Base-by-base conservation (phyloP, 1,140 invertebrate species). In the Phocides pigmalion region DNA sequence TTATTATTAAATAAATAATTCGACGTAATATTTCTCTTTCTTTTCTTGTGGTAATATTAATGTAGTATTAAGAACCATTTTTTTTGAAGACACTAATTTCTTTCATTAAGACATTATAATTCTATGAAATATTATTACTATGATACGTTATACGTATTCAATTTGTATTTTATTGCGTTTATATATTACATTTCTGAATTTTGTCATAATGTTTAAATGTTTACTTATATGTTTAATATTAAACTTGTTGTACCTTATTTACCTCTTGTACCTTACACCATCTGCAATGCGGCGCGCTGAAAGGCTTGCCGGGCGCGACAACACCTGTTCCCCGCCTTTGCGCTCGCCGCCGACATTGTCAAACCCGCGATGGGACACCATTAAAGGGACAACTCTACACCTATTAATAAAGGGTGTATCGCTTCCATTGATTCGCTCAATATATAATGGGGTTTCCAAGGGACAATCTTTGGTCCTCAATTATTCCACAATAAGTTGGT, bases 321-420 rank as follows among this genome's bases (percentile, higher is more conserved):
- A 83, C 81, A 82, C 81, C 82, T 87, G 81, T 87, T 80, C 74
- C 54, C 70, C 74, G 67, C 28, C 80, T 84, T 84, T 83, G 68
- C 78, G 66, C 39, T 68, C 66, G 73, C 81, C 82, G 80, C 79
- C 62, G 53, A 70, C 70, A 79, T 82, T 84, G 82, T 84, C 82
- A 82, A 84, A 78, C 78, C 64, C 56, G 64, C 53, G 53, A 58
- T 32, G 53, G 53, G 35, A 58, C 53, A 58, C 53, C 53, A 58
- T 58, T 58, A 58, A 58, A 58, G 53, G 53, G 53, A 58, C 41
- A 58, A 39, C 51, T 54, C 35, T 39, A 58, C 54, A 58, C 54
- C 54, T 58, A 58, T 58, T 58, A 58, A 58, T 58, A 58, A 32
- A 58, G 41, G 54, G 41, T 44, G 53, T 58, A 44, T 58, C 41